Conservation (phyloP, 2,888 invertebrate genomes). For the Thera obeliscata region DNA sequence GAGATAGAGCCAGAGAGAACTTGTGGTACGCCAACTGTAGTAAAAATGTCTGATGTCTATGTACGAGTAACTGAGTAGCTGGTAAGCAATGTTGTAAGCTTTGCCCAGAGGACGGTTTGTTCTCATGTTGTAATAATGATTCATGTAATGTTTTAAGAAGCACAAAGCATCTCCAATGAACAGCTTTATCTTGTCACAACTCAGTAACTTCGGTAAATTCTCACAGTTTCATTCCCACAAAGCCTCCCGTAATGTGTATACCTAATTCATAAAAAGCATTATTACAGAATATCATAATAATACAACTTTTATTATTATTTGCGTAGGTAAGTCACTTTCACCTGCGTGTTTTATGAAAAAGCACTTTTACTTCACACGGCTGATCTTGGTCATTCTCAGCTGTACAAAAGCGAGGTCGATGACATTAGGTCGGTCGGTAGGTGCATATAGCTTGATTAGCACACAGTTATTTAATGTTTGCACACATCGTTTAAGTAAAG, state of each 20-base stretch:
- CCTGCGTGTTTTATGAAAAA: constrained; percentile 33
- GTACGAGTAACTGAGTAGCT: no score
- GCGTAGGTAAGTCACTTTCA: constrained; percentile 44
- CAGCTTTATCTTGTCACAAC: background rate
- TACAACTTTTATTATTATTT: constrained; percentile 49
- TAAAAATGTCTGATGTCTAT: no score
- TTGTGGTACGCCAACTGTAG: no score
- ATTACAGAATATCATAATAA: constrained; percentile 51
- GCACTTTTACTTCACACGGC: constrained; percentile 42
- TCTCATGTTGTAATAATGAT: no score
- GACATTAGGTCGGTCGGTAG: constrained; percentile 11
- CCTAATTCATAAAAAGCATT: constrained; percentile 40
- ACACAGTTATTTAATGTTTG: constrained; percentile 13
- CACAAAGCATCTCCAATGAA: background rate
- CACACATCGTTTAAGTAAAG: background rate
- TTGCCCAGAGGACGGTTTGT: no score
- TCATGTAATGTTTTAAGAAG: background rate
- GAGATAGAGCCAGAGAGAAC: no score
- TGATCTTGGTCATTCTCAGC: constrained; percentile 29
- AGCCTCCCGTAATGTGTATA: constrained; percentile 14
- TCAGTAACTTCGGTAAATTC: constrained; percentile 1
- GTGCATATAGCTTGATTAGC: constrained; percentile 12
- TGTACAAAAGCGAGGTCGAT: constrained; percentile 25
- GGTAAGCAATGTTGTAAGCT: no score
- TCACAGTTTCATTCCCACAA: constrained; percentile 27